A percentile compares a stretch with the other conserved stretches of the same genome.
phyloP scores from a whole-genome alignment of 2,888 invertebrate species.

The Napeogenes sylphis region DNA sequence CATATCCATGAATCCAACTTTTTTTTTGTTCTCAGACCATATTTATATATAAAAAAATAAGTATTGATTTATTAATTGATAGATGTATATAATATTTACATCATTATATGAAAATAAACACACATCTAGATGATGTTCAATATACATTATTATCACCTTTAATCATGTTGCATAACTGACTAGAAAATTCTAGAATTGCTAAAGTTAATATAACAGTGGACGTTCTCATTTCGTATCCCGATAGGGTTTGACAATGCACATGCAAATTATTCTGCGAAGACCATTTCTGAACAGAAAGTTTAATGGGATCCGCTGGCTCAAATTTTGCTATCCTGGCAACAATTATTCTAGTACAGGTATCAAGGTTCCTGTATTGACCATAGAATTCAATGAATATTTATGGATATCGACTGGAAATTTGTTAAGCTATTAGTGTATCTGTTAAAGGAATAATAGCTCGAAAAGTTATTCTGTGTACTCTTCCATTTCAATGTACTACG shows the following conservation, averaged over 20 bases:
- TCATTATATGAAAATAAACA: too few relatives aligned
- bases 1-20: too few relatives aligned
- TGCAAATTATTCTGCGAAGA: conserved; percentile 70
- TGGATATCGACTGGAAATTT: conserved; percentile 24
- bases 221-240: conserved; percentile 61
- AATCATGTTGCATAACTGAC: conserved; percentile 17
- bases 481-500: neutral
- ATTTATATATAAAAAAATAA: too few relatives aligned
- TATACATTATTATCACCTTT: neutral
- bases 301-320: conserved; percentile 56
- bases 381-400: conserved; percentile 40
- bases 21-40: too few relatives aligned
- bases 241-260: conserved; percentile 74
- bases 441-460: conserved; percentile 21
- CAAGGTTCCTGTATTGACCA: conserved; percentile 43
- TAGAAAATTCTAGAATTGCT: conserved; percentile 52
- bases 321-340: conserved; percentile 60
- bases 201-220: conserved; percentile 63
- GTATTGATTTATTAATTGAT: too few relatives aligned
- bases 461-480: neutral
- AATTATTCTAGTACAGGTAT: conserved; percentile 52
- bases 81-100: too few relatives aligned
- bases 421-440: conserved; percentile 28
- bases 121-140: conserved; percentile 29
- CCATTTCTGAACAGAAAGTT: conserved; percentile 66